Percentiles rank a stretch among this genome's conserved stretches.
phyloP scores from a whole-genome alignment of 2,888 invertebrate genomes.

The Monoplex corrugatus region DNA sequence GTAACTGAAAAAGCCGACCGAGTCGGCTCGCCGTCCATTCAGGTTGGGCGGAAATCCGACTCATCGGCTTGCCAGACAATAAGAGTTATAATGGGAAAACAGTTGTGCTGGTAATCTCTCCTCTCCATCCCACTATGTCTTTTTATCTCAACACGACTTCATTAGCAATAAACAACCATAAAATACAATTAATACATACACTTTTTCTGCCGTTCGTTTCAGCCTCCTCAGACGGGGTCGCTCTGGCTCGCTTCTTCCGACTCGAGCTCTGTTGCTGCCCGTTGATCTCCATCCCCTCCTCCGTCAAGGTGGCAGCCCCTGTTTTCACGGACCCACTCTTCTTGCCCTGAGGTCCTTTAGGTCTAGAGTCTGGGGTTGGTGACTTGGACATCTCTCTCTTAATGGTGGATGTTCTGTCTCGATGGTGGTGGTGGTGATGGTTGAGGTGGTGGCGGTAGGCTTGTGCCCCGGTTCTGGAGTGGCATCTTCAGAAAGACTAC shows the following conservation, averaged over 20 bases:
- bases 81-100: too few relatives aligned
- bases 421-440: too few relatives aligned
- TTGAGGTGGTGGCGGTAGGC: background rate
- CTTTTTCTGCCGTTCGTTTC: constrained; percentile 48
- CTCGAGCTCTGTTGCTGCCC: constrained; percentile 20
- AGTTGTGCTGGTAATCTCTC: too few relatives aligned
- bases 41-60: too few relatives aligned
- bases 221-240: constrained; percentile 38
- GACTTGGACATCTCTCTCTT: constrained; percentile 25
- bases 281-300: background rate
- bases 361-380: constrained; percentile 8
- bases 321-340: constrained; percentile 6
- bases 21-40: too few relatives aligned
- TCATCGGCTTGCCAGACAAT: too few relatives aligned
- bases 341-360: constrained; percentile 23
- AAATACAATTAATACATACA: too few relatives aligned
- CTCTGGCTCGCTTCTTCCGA: constrained; percentile 45
- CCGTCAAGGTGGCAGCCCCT: background rate
- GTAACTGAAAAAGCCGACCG: too few relatives aligned
- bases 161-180: too few relatives aligned
- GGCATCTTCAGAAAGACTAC: background rate
- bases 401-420: background rate
- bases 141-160: too few relatives aligned
- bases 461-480: background rate
- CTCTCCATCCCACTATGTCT: too few relatives aligned